Evolutionary conservation across 1,140 invertebrate genomes (phyloP), one percentile per base, ranked within the genome.

Genomic region (Neoseiulus cucumeris): DNA sequence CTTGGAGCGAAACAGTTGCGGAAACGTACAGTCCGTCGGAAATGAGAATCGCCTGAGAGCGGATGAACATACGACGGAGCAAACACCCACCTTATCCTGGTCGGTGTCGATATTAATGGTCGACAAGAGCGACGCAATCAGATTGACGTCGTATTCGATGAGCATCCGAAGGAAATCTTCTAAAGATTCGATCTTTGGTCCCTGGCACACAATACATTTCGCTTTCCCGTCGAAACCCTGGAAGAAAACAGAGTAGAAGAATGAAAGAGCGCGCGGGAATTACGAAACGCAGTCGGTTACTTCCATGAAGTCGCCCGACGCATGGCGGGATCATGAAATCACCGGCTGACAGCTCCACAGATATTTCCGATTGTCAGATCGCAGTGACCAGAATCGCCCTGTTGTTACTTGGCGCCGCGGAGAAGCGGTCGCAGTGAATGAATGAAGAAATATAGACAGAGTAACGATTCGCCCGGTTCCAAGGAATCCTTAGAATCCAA

Each of bases 101-200:
- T 25, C 51, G 14, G 17, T 20, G 25, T 18, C 51, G 51, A 59
- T 59, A 59, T 59, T 25, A 29, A 59, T 59, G 51, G 51, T 29
- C 22, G 51, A 59, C 25, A 59, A 29, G 14, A 59, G 25, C 14
- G 51, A 29, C 17, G 33, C 51, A 20, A 59, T 33, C 25, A 59
- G 14, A 29, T 25, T 59, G 51, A 59, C 51, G 51, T 25, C 22
- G 14, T 59, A 29, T 33, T 59, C 51, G 22, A 59, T 25, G 51
- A 59, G 51, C 51, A 59, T 59, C 14, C 51, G 22, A 20, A 59
- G 22, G 9, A 59, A 59, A 59, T 59, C 51, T 25, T 59, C 51
- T 14, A 20, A 9, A 6, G 51, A 20, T 18, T 59, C 51, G 14
- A 29, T 59, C 25, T 25, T 59, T 14, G 51, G 51, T 59, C 51